phyloP scores from a whole-genome alignment of 2,888 invertebrate species.

The Globia sparganii region DNA sequence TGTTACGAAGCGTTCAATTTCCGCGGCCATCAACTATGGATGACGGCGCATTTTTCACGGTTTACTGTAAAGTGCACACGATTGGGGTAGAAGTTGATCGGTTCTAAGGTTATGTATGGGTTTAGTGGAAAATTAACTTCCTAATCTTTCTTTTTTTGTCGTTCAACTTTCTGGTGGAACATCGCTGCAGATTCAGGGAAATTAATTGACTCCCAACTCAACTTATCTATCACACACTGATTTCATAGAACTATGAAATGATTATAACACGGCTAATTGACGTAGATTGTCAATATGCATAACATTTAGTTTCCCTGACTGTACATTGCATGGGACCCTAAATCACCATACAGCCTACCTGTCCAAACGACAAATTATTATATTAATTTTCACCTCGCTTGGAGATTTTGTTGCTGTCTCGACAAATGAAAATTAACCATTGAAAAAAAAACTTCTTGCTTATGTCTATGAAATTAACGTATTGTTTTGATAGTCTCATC shows the following conservation, averaged over 20 bases:
- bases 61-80: constrained; percentile 24
- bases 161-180: background rate
- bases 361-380: too few relatives aligned
- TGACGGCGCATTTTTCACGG: constrained; percentile 49
- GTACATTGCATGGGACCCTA: too few relatives aligned
- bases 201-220: background rate
- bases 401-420: too few relatives aligned
- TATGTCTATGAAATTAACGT: background rate
- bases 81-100: background rate
- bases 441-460: too few relatives aligned
- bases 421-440: too few relatives aligned
- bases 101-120: background rate
- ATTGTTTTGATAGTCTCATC: background rate
- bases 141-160: background rate
- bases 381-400: too few relatives aligned
- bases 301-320: too few relatives aligned
- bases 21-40: constrained; percentile 54
- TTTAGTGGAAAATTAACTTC: background rate
- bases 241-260: too few relatives aligned
- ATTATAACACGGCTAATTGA: too few relatives aligned
- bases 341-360: too few relatives aligned
- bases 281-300: too few relatives aligned
- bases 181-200: too few relatives aligned
- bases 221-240: background rate
- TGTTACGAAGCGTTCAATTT: constrained; percentile 52